phyloP scores from a whole-genome alignment of 2,888 invertebrate genomes.

The Miltochrista miniata region DNA sequence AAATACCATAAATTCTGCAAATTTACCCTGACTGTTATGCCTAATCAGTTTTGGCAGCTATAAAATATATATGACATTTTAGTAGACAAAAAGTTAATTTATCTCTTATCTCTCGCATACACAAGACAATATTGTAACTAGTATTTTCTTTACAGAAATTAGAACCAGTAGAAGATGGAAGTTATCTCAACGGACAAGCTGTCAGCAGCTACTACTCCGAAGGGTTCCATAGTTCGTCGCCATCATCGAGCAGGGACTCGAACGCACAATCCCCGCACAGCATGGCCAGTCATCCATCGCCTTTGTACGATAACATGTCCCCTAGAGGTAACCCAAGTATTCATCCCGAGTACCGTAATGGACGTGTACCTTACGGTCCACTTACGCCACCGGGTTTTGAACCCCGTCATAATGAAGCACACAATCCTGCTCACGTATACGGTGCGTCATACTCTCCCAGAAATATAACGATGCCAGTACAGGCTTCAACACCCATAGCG shows the following conservation, averaged over 20 bases:
- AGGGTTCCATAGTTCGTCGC: slow-evolving; percentile 84
- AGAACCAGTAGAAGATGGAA: slow-evolving; percentile 76
- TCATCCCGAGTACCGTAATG: slow-evolving; percentile 62
- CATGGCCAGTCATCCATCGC: slow-evolving; percentile 68
- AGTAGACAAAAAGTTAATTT: background rate
- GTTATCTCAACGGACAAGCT: slow-evolving; percentile 81
- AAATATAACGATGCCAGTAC: slow-evolving; percentile 56
- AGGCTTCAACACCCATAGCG: slow-evolving; percentile 67
- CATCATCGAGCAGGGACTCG: slow-evolving; percentile 81
- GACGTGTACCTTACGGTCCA: slow-evolving; percentile 82
- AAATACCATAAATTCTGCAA: no score
- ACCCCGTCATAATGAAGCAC: slow-evolving; percentile 55
- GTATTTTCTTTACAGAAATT: slow-evolving; percentile 79
- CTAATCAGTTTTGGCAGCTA: no score
- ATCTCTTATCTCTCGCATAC: background rate
- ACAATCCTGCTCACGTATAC: slow-evolving; percentile 63
- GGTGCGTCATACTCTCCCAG: slow-evolving; percentile 66
- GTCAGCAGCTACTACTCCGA: slow-evolving; percentile 84
- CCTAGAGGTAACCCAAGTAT: slow-evolving; percentile 74
- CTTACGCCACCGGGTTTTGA: slow-evolving; percentile 85
- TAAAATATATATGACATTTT: no score
- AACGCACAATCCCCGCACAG: slow-evolving; percentile 78
- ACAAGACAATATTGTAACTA: slow-evolving; percentile 17
- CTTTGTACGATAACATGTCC: slow-evolving; percentile 68
- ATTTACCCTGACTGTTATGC: no score